phyloP scores from a whole-genome alignment of 1,140 invertebrate genomes.

The Cataglyphis hispanica region DNA sequence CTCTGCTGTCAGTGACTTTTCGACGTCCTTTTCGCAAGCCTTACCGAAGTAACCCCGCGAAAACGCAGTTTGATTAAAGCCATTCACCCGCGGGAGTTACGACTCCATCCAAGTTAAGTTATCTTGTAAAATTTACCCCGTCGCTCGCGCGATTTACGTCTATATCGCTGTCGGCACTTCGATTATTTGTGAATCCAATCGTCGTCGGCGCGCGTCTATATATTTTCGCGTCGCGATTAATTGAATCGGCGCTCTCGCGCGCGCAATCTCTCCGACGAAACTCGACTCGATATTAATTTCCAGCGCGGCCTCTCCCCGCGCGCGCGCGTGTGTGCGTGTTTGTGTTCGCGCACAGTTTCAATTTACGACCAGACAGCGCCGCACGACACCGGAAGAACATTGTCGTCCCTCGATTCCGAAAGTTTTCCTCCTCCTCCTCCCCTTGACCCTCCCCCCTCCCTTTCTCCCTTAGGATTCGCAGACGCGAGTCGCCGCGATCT shows the following conservation, averaged over 20 bases:
- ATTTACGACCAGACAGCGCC: slow-evolving; percentile 58
- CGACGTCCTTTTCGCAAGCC: not conserved
- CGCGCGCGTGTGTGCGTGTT: slow-evolving; percentile 33
- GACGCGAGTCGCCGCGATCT: slow-evolving; percentile 59
- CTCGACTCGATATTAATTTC: slow-evolving; percentile 60
- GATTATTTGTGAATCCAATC: slow-evolving; percentile 52
- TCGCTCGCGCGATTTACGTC: not conserved
- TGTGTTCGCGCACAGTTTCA: slow-evolving; percentile 57
- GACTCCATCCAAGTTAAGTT: not conserved
- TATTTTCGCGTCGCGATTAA: slow-evolving; percentile 57
- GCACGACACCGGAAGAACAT: slow-evolving; percentile 63
- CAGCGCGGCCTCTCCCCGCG: slow-evolving; percentile 25
- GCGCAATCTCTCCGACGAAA: slow-evolving; percentile 39
- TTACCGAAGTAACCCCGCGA: not conserved
- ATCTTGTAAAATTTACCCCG: slow-evolving; percentile 32
- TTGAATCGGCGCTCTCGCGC: slow-evolving; percentile 45
- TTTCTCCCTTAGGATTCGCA: not conserved
- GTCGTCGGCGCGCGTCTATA: slow-evolving; percentile 27
- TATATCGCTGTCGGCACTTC: slow-evolving; percentile 27
- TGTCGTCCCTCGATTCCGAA: slow-evolving; percentile 62
- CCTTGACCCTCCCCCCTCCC: no score
- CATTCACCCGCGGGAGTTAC: not conserved
- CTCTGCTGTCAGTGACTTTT: not conserved
- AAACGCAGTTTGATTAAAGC: slow-evolving; percentile 4
- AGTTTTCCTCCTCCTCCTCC: no score